Base-by-base conservation (phyloP, 2,113 vertebrate genomes). In the Xenus cinereus region DNA sequence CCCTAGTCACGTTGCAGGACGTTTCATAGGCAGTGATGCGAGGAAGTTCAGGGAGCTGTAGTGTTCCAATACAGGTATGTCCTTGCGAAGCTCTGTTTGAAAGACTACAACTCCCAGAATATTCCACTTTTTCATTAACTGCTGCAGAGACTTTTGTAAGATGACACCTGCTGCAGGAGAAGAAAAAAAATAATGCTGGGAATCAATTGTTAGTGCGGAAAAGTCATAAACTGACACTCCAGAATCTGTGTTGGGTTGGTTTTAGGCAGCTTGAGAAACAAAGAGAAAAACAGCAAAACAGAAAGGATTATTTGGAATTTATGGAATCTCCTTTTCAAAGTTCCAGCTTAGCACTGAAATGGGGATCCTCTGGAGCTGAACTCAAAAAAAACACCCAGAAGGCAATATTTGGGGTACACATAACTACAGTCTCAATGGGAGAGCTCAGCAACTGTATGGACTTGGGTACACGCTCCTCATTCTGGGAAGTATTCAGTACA, bases 31-130 rank as follows among this genome's bases (percentile, higher is more conserved):
- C 79, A 80, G 89, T 85, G 97, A 95, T 39, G 94, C 59, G 83
- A 96, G 97, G 95, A 97, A 97, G 69, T 95, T 94, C 82, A 82
- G 94, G 97, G 92, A 98, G 96, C 96, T 98, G 96, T 95, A 97
- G 95, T 97, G 93, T 97, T 98, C 96, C 97, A 97, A 96, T 93
- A 97, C 96, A 96, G 94, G 94, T 97, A 78, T 93, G 84, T 97
- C 96, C 94, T 95, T 97, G 93, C 54, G 73, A 96, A 98, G 95
- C 96, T 97, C 96, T 97, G 95, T 97, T 97, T 97, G 96, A 96
- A 98, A 97, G 96, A 95, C 96, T 97, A 98, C 94, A 96, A 97
- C 96, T 98, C 96, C 95, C 92, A 97, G 93, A 97, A 96, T 87
- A 84, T 97, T 94, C 95, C 95, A 94, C 90, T 93, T 69, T 91